Percentiles rank a stretch among this genome's conserved stretches.
phyloP scores from a whole-genome alignment of 2,113 vertebrate genomes.

The Dolichotis patagonum region DNA sequence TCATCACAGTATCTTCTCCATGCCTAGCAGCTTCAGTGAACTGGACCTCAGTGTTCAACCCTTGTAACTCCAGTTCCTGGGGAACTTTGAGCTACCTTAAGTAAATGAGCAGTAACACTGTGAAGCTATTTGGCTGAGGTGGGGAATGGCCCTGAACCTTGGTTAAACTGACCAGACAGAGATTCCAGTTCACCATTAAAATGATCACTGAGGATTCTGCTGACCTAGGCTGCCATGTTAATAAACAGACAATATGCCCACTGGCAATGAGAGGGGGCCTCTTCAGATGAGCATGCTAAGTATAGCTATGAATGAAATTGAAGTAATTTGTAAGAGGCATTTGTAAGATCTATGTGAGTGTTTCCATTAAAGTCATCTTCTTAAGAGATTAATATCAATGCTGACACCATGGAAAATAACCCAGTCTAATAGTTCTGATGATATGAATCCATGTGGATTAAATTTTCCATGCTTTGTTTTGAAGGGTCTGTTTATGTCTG shows the following conservation, averaged over 20 bases:
- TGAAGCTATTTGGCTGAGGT: not conserved
- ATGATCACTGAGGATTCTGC: not conserved
- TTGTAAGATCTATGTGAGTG: constrained; percentile 42
- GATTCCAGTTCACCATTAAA: constrained; percentile 8
- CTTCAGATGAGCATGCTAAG: not conserved
- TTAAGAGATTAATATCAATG: constrained; percentile 78
- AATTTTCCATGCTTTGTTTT: constrained; percentile 88
- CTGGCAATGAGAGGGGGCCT: not conserved
- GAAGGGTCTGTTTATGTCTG: constrained; percentile 85
- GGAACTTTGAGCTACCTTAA: not conserved
- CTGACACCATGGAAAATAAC: constrained; percentile 85
- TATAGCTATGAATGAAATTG: constrained; percentile 65
- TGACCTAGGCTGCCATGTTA: not conserved
- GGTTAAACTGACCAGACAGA: not conserved
- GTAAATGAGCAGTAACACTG: not conserved
- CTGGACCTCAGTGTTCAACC: not conserved
- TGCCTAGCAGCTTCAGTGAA: not conserved
- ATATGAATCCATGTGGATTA: constrained; percentile 82
- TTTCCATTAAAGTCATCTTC: constrained; percentile 83
- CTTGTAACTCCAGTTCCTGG: not conserved
- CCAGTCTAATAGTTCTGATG: constrained; percentile 84
- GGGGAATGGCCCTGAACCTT: not conserved
- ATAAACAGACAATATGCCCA: not conserved
- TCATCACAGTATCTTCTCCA: not conserved
- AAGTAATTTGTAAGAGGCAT: constrained; percentile 34